Conservation (phyloP, 2,797 vertebrate genomes). For the Hippoglossus hippoglossus region DNA sequence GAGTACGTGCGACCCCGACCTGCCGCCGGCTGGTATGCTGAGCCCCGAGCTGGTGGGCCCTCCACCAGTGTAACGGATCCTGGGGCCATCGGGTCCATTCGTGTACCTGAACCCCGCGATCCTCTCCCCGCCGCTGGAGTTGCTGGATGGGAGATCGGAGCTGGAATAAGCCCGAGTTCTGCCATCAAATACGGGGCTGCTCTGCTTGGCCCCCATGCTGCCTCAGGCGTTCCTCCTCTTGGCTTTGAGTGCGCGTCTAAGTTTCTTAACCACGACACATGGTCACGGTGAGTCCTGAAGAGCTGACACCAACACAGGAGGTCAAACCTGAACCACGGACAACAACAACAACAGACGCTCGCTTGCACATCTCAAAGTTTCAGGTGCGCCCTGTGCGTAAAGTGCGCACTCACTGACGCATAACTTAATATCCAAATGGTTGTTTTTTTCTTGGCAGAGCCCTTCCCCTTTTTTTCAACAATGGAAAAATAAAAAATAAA, state of each 20-base stretch:
- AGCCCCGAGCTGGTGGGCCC: constrained; percentile 78
- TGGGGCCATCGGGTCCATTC: constrained; percentile 78
- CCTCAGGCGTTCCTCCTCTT: not conserved
- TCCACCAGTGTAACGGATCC: constrained; percentile 79
- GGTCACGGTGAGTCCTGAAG: constrained; percentile 33
- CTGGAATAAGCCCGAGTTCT: constrained; percentile 94
- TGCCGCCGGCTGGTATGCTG: constrained; percentile 87
- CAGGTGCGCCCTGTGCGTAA: constrained; percentile 65
- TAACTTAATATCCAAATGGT: constrained; percentile 60
- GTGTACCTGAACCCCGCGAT: constrained; percentile 84
- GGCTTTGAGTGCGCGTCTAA: constrained; percentile 29
- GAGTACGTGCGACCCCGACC: constrained; percentile 83
- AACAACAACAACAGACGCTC: constrained; percentile 18
- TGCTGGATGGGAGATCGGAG: constrained; percentile 89
- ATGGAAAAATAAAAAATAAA: constrained; percentile 11
- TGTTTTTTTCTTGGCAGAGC: constrained; percentile 37
- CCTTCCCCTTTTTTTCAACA: constrained; percentile 51
- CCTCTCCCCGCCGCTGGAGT: constrained; percentile 78
- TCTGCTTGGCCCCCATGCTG: constrained; percentile 92
- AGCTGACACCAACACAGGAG: constrained; percentile 48
- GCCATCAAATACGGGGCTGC: constrained; percentile 87
- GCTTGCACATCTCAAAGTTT: constrained; percentile 60
- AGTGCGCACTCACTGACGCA: constrained; percentile 67
- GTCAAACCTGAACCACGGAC: constrained; percentile 8
- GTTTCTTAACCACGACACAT: constrained; percentile 64